Percentiles rank a stretch among this genome's conserved stretches.
These are phyloP conservation scores for Acanthis flammea DNA, from an alignment of 2,797 vertebrate species.

Conservation along the genomic window DNA sequence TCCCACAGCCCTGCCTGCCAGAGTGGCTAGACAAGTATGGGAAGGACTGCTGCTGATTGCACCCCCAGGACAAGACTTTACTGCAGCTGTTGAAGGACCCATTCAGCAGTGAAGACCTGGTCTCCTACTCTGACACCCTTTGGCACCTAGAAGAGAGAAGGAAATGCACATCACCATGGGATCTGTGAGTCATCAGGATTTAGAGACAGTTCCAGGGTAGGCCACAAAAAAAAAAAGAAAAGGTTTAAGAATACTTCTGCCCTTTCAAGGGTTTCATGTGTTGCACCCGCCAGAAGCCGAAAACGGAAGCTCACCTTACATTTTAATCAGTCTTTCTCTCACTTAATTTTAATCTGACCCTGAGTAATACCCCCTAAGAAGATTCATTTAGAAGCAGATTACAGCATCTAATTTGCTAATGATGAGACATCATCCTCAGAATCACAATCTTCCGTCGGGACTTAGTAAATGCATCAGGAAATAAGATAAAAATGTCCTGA, in stretches of 20 bases:
- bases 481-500: not conserved
- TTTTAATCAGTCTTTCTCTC: conserved; percentile 57
- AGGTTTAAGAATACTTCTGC: conserved; percentile 28
- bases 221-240: not conserved
- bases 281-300: not conserved
- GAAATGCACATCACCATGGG: not conserved
- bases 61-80: not conserved
- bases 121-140: not conserved
- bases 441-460: conserved; percentile 6
- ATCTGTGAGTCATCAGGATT: not conserved
- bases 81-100: not conserved
- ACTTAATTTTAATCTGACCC: conserved; percentile 64
- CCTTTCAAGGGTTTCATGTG: not conserved
- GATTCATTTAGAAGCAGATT: conserved; percentile 68
- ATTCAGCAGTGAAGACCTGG: not conserved
- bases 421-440: conserved; percentile 55
- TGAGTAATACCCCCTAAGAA: conserved; percentile 62
- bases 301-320: conserved; percentile 55
- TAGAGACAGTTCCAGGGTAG: not conserved
- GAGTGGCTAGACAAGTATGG: not conserved
- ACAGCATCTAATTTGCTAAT: conserved; percentile 63
- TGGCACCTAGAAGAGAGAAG: not conserved
- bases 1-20: not conserved
- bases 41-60: not conserved
- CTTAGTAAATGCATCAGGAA: conserved; percentile 15